Base-by-base conservation (phyloP, 2,888 invertebrate species). In the Epinotia brunnichana region DNA sequence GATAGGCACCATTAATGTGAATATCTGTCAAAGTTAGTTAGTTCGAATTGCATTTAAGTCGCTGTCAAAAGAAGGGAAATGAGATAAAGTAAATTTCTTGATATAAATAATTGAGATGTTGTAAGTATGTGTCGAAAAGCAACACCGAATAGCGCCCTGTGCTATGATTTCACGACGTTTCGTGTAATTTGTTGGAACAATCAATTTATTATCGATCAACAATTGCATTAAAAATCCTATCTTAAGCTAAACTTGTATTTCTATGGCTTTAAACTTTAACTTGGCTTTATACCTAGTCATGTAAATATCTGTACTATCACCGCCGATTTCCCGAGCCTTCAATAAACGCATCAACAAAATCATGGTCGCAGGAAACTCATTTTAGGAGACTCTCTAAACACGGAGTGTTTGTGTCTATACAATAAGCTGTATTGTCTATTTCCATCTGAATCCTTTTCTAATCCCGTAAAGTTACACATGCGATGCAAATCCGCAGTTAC, bases 401-500 rank as follows among this genome's bases (percentile, higher is more conserved):
- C 2, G 15, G 48, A 3, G 48, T n/a, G 4, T 48, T 48, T n/a
- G n/a, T 48, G n/a, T n/a, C n/a, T 48, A n/a, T n/a, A 48, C n/a
- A 48, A 48, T n/a, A 61, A 15, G n/a, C 48, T 67, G 44, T 44
- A 29, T 19, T n/a, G 19, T 57, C 5, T 59, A 44, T 29, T 59
- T 15, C 17, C 35, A 35, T 59, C 53, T 39, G 17, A 59, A 70
- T 64, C 19, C 19, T 39, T 48, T 70, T 44, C 21, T 39, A 53
- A 39, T 35, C 35, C 24, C 70, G 21, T 51, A 72, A 21, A 48
- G 10, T 63, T 56, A 24, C 39, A 66, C 54, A 70, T 56, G 2
- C 29, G 67, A 72, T 72, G 67, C 72, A 68, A 67, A 72, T 70
- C 57, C 41, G 51, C 41, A 68, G 54, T 72, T 56, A 62, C 71